Conservation (phyloP, 2,113 vertebrate genomes). For the Eira barbara region DNA sequence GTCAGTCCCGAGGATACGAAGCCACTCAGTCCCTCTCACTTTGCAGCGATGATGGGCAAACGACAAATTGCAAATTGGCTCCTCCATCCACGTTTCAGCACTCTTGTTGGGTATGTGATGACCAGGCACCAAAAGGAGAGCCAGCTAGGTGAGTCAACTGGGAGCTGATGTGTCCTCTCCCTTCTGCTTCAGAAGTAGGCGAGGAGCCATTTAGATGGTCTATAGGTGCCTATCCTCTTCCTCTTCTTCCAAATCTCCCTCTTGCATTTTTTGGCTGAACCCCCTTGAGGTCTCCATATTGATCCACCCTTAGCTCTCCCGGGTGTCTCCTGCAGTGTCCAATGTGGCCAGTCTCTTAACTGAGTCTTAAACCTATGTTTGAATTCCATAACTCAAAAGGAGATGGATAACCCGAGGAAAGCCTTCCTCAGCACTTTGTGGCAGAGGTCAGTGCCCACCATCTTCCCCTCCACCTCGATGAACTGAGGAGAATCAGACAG, state of each 20-base stretch:
- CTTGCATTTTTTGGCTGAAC: background rate
- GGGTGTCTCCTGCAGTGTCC: background rate
- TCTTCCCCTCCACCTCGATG: too few relatives aligned
- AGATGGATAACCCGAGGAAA: background rate
- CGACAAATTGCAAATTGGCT: background rate
- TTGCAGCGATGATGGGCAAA: background rate
- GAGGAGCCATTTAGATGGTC: background rate
- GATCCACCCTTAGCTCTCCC: background rate
- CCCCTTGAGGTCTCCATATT: background rate
- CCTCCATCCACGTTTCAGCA: background rate
- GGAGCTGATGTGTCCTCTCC: background rate
- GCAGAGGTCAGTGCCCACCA: accelerated
- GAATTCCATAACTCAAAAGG: background rate
- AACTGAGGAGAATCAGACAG: background rate
- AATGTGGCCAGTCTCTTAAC: background rate
- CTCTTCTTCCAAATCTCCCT: background rate
- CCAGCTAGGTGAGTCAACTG: background rate
- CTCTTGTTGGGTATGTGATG: background rate
- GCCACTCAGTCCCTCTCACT: background rate
- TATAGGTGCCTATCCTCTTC: background rate
- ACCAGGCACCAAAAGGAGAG: background rate
- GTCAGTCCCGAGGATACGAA: background rate
- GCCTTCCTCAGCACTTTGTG: accelerated
- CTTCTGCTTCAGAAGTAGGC: background rate
- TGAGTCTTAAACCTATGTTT: background rate